Percentiles rank a stretch among this genome's conserved stretches.
These are phyloP conservation scores for Holotrichia oblita DNA, from an alignment of 1,140 invertebrate genomes.

Conservation along the genomic window DNA sequence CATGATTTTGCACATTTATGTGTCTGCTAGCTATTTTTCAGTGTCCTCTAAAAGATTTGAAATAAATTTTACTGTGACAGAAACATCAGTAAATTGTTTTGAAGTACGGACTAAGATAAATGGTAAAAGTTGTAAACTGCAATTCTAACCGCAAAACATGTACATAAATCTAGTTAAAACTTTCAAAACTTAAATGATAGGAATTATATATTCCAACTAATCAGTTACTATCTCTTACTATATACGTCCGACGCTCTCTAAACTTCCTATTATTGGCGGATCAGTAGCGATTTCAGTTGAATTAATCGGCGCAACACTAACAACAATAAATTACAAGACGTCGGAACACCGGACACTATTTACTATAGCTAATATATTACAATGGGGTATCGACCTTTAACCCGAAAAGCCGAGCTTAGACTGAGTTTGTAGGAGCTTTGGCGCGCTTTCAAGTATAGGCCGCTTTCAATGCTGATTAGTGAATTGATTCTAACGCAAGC, in stretches of 20 bases:
- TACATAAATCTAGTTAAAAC: not conserved
- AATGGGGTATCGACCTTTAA: constrained; percentile 41
- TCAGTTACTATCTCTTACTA: not conserved
- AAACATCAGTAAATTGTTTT: too few species aligned
- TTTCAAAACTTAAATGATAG: too few species aligned
- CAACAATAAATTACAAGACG: not conserved
- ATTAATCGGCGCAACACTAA: not conserved
- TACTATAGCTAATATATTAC: not conserved
- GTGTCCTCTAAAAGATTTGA: too few species aligned
- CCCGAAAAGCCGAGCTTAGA: constrained; percentile 44
- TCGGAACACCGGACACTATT: not conserved
- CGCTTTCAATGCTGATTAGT: constrained; percentile 11
- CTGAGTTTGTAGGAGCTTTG: constrained; percentile 41
- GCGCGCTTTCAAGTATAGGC: constrained; percentile 41
- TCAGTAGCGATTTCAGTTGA: not conserved
- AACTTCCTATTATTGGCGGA: not conserved
- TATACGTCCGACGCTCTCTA: not conserved
- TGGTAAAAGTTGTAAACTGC: constrained; percentile 1
- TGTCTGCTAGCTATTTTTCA: too few species aligned
- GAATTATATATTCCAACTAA: not conserved
- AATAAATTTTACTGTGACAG: too few species aligned
- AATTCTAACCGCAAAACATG: not conserved
- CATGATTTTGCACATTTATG: too few species aligned
- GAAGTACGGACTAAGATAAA: not conserved
- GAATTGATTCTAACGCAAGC: not conserved